Evolutionary conservation across 2,888 invertebrate genomes (phyloP), one percentile per base, ranked within the genome.

Genomic region (Augochlorella aurata): DNA sequence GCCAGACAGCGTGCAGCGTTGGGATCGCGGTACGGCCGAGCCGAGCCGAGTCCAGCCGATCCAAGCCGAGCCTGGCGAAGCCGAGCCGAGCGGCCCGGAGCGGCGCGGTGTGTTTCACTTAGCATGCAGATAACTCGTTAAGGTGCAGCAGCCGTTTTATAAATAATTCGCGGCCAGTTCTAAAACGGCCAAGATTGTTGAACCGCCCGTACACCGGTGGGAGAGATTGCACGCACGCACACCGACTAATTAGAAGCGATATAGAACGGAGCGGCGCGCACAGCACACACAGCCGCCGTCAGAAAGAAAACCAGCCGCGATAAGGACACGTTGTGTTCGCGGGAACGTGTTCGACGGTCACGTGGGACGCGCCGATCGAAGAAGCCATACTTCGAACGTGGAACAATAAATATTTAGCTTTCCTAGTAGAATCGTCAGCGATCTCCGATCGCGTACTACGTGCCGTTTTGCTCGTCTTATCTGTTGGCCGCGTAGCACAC

Each of bases 171-270:
- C 82, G 72, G 54, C 49, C 44, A 73, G 50, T 47, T 76, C 71
- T 80, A 80, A 80, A 80, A 80, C 63, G 47, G 68, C 65, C 63
- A 72, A 75, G 80, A 82, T 73, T 75, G 80, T 75, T 72, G 80
- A 76, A 75, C 63, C 71, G 74, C 49, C 54, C 24, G 58, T 58
- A 14, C 24, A 24, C 24, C 58, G 58, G 58, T 7, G n/a, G 21
- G 49, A 21, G 58, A 63, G 75, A 82, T 73, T 66, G 67, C 72
- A 67, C 58, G 68, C 82, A 75, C 54, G 68, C 68, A 10, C 79
- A 49, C 61, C 66, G 66, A 52, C 63, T 73, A 80, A 75, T 82
- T 76, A 73, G 50, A 61, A 58, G 69, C 73, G 45, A 66, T 69
- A 69, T 72, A n/a, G 10, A 80, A 80, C 72, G 68, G 50, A 67